Conservation (phyloP, 2,797 vertebrate genomes). For the Vespertilio murinus region DNA sequence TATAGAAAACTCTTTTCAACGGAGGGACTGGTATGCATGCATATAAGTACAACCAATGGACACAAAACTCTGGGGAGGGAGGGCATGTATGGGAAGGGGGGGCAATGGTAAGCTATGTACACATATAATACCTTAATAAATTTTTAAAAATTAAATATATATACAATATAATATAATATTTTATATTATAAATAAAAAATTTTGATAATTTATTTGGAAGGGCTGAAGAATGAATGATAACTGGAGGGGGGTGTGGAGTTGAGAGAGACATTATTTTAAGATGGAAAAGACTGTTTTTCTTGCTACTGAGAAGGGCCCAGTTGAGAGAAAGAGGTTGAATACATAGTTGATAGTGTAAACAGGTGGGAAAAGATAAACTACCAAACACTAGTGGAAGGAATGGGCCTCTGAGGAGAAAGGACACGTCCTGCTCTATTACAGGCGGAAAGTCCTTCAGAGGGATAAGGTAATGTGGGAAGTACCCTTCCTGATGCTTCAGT, state of each 20-base stretch:
- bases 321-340: conserved; percentile 2
- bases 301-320: not conserved
- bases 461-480: not conserved
- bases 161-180: no score
- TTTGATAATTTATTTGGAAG: not conserved
- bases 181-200: no score
- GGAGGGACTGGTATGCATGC: no score
- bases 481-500: not conserved
- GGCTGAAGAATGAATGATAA: conserved; percentile 19
- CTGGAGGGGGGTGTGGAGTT: not conserved
- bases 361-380: not conserved
- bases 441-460: not conserved
- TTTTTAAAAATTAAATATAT: no score
- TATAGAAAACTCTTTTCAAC: not conserved
- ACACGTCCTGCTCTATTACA: not conserved
- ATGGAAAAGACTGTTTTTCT: conserved; percentile 10
- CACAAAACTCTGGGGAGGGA: no score
- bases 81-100: no score
- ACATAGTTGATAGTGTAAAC: not conserved
- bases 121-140: no score
- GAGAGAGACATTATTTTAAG: conserved; percentile 19
- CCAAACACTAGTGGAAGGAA: not conserved
- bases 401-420: not conserved
- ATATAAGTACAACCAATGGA: no score
- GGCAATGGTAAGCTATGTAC: no score